phyloP scores from a whole-genome alignment of 2,888 invertebrate genomes.

The Diachrysia chrysitis region DNA sequence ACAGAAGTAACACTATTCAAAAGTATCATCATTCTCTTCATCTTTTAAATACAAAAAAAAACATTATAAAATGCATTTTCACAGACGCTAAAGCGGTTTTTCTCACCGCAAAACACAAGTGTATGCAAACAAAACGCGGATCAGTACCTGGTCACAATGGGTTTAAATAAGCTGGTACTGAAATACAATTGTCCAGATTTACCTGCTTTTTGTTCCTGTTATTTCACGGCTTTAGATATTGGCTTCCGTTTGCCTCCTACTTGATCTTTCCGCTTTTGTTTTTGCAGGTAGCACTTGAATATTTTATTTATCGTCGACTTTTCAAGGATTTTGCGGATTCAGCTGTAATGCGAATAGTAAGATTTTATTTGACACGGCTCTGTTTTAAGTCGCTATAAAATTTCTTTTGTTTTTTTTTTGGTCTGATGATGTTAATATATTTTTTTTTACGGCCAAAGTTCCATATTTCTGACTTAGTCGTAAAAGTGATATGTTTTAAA shows the following conservation, averaged over 20 bases:
- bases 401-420: neutral
- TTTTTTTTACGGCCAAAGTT: no score
- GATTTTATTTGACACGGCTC: neutral
- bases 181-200: conserved; percentile 25
- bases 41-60: neutral
- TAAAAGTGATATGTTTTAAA: no score
- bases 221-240: conserved; percentile 17
- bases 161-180: neutral
- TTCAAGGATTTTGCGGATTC: neutral
- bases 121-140: conserved; percentile 14
- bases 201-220: conserved; percentile 25
- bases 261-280: conserved; percentile 24
- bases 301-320: conserved; percentile 20
- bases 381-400: neutral
- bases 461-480: neutral
- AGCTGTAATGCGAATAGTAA: neutral
- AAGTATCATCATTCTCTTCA: neutral
- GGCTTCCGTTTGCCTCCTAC: conserved; percentile 12
- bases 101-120: conserved; percentile 1
- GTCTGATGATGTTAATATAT: no score
- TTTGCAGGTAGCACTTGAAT: conserved; percentile 13
- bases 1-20: neutral
- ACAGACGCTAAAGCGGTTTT: neutral
- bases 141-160: conserved; percentile 9
- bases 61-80: neutral